Base-by-base conservation (phyloP, 2,113 vertebrate species). In the Pycnonotus jocosus region DNA sequence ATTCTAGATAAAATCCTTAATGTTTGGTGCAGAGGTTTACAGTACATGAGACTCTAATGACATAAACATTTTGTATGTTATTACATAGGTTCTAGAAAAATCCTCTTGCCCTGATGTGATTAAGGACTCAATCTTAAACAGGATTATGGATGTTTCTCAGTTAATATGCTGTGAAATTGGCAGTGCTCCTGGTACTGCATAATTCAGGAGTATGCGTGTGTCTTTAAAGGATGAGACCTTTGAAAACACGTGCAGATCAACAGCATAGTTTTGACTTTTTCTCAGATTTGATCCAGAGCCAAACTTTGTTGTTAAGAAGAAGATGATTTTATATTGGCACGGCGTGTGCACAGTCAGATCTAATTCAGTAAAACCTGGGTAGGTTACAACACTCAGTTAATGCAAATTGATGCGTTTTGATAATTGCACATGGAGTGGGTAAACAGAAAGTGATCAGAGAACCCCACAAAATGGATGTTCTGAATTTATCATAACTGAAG, bases 71-170 rank as follows among this genome's bases (percentile, higher is more conserved):
- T 74, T 92, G 22, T 31, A 37, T 56, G 21, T 81, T 92, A 17
- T 74, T 83, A 23, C 40, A 56, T 17, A 88, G 60, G 24, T 78
- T 88, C 77, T 81, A 71, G 73, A 88, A 88, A 84, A 79, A 68
- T 53, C 44, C 10, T 84, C 18, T 44, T 93, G 69, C 38, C 64
- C 27, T 88, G 37, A 66, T 72, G 54, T 81, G 69, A 58, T 83
- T 83, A 92, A 92, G 45, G 56, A 37, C 24, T 57, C 35, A n/a
- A 0, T 91, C 38, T 86, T 79, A 48, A 51, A 65, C 76, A 91
- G 40, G 37, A 84, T 71, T 91, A 51, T 60, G 37, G 71, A n/a
- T 87, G 71, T 73, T 95, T 93, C 78, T 56, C 81, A 91, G 30
- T 73, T 84, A 62, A 44, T 91, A 48, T 16, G 40, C 24, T 94